Base-by-base conservation (phyloP, 2,113 vertebrate species). In the Thamnaconus septentrionalis region DNA sequence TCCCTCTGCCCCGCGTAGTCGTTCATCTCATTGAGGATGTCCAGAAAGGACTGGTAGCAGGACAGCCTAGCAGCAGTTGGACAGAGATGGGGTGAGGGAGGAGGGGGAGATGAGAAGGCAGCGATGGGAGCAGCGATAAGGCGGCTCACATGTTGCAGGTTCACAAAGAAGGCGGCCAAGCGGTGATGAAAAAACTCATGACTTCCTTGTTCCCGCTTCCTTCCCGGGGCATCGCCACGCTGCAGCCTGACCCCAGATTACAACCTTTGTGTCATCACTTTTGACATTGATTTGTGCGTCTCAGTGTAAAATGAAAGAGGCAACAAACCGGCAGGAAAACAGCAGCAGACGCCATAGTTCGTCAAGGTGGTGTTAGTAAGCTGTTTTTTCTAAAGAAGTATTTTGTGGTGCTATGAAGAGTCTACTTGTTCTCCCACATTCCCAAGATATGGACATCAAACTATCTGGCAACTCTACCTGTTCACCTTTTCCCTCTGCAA, bases 1-100 rank as follows among this genome's bases (percentile, higher is more conserved):
- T 96, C 95, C 40, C 95, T 85, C 90, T 96, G 95, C 42, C 94
- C 94, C 0, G 95, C 94, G 3, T 95, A 96, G 82, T 96, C 95
- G 1, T 95, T 96, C 79, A 93, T 91, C 85, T 96, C 95, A 40
- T 93, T 95, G 55, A 96, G 90, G 69, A 95, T 89, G 57, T 95
- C 93, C 71, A 94, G 50, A 45, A 95, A 96, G 0, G 94, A 88
- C 82, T 94, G 93, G 60, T 93, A 94, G 82, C 94, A 94, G 68
- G 93, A 93, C 54, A 95, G 91, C 85, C 94, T 96, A 50, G 64
- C 6, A 48, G n/a, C n/a, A n/a, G n/a, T n/a, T n/a, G n/a, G 55
- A 59, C 31, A 41, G 49, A 41, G 51, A 64, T 39, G 59, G 61
- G 73, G 58, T 61, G 71, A 49, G 72, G 81, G 71, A 85, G 68